Conservation (phyloP, 2,888 invertebrate genomes). For the Pristionchus entomophagus region DNA sequence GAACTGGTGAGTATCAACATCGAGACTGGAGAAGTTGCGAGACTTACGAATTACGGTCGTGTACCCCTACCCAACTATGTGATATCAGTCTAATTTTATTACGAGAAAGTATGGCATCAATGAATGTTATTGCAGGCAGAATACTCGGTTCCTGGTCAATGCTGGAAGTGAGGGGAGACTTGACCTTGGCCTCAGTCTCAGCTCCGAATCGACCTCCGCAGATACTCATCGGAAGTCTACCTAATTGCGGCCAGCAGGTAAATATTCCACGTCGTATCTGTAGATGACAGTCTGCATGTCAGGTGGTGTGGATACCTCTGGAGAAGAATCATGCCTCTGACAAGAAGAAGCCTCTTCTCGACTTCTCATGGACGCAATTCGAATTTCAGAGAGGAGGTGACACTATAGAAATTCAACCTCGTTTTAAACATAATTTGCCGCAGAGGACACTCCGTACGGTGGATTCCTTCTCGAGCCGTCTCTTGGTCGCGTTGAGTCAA, state of each 20-base stretch:
- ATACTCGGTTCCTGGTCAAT: constrained; percentile 65
- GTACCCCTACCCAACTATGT: no score
- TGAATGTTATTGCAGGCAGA: constrained; percentile 15
- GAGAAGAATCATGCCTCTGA: constrained; percentile 52
- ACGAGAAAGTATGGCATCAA: no score
- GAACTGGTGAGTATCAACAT: constrained; percentile 61
- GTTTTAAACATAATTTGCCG: not conserved
- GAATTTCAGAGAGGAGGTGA: constrained; percentile 60
- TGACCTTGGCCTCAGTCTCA: constrained; percentile 63
- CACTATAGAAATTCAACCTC: no score
- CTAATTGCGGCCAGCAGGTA: constrained; percentile 54
- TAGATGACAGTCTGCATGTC: not conserved
- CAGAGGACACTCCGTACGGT: constrained; percentile 66
- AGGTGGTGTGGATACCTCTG: constrained; percentile 62
- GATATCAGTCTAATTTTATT: no score
- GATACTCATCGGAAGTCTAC: constrained; percentile 60
- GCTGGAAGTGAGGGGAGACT: constrained; percentile 64
- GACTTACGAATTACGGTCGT: constrained; percentile 63
- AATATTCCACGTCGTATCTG: no score
- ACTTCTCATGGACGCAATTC: constrained; percentile 58
- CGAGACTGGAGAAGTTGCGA: constrained; percentile 55
- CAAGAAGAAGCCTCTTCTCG: constrained; percentile 55
- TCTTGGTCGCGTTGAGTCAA: constrained; percentile 49
- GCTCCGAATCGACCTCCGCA: constrained; percentile 69
- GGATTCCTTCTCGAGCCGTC: constrained; percentile 67